phyloP scores from a whole-genome alignment of 2,888 invertebrate species.

The Campaea margaritaria region DNA sequence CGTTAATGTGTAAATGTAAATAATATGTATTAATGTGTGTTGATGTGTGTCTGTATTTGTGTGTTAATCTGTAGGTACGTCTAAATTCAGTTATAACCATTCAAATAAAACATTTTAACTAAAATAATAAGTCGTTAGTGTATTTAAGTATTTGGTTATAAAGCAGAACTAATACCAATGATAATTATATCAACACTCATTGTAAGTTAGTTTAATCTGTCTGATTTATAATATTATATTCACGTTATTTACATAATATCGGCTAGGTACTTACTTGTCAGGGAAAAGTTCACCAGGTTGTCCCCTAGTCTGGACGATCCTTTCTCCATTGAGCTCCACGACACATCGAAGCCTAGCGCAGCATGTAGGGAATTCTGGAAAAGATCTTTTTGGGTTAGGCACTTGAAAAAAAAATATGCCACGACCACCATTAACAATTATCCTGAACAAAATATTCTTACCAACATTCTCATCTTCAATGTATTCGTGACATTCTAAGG shows the following conservation, averaged over 20 bases:
- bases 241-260: too few species aligned
- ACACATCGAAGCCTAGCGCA: conserved; percentile 78
- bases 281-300: conserved; percentile 81
- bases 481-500: conserved; percentile 79
- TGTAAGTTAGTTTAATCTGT: neutral
- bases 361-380: conserved; percentile 77
- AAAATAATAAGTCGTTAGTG: too few species aligned
- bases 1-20: too few species aligned
- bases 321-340: conserved; percentile 77
- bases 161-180: too few species aligned
- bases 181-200: neutral
- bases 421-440: too few species aligned
- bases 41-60: too few species aligned
- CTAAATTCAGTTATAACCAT: too few species aligned
- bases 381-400: neutral
- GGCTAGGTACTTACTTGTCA: conserved; percentile 68
- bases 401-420: neutral
- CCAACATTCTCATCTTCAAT: conserved; percentile 83
- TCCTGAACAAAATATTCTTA: conserved; percentile 51
- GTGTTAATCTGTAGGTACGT: too few species aligned
- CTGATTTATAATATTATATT: neutral
- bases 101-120: too few species aligned
- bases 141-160: too few species aligned
- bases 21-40: too few species aligned
- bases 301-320: conserved; percentile 78